These are phyloP conservation scores for Synanthedon vespiformis DNA, from an alignment of 2,888 invertebrate species.

Conservation along the genomic window DNA sequence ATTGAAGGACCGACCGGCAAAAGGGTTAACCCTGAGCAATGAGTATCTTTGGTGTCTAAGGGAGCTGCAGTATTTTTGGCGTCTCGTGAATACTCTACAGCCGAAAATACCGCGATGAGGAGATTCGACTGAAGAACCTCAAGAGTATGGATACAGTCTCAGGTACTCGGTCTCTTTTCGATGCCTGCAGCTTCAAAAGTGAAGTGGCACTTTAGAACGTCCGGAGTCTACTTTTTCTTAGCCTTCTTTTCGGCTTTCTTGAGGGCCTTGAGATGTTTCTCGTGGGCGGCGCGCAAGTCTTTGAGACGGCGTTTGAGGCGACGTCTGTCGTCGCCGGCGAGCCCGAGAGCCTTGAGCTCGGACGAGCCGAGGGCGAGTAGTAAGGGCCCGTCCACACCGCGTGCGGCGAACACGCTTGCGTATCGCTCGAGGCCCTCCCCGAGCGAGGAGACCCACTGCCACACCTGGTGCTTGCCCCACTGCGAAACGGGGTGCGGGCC, in stretches of 20 bases:
- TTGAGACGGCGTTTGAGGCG: conserved; percentile 86
- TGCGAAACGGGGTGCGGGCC: conserved; percentile 52
- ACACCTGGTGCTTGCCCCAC: conserved; percentile 86
- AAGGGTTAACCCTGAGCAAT: too few species aligned
- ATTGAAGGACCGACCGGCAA: too few species aligned
- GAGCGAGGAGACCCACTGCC: conserved; percentile 88
- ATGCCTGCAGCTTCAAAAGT: too few species aligned
- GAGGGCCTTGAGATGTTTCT: conserved; percentile 88
- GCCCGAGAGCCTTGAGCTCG: conserved; percentile 89
- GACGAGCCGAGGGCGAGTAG: conserved; percentile 90
- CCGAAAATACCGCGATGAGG: too few species aligned
- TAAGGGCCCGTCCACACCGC: conserved; percentile 89
- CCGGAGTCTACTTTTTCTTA: conserved; percentile 72
- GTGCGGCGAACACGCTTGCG: conserved; percentile 87
- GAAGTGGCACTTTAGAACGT: too few species aligned
- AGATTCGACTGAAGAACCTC: too few species aligned
- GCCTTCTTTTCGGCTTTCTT: conserved; percentile 88
- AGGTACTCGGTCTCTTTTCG: too few species aligned
- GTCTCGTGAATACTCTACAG: too few species aligned
- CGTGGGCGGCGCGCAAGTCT: conserved; percentile 83
- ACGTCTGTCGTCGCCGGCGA: conserved; percentile 84
- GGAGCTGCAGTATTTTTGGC: too few species aligned
- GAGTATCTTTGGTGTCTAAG: too few species aligned
- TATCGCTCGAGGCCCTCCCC: conserved; percentile 91
- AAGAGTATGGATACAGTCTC: too few species aligned